These are phyloP conservation scores for Paracentrotus lividus DNA, from an alignment of 53 echinoderm and acorn worm species.

Conservation along the genomic window DNA sequence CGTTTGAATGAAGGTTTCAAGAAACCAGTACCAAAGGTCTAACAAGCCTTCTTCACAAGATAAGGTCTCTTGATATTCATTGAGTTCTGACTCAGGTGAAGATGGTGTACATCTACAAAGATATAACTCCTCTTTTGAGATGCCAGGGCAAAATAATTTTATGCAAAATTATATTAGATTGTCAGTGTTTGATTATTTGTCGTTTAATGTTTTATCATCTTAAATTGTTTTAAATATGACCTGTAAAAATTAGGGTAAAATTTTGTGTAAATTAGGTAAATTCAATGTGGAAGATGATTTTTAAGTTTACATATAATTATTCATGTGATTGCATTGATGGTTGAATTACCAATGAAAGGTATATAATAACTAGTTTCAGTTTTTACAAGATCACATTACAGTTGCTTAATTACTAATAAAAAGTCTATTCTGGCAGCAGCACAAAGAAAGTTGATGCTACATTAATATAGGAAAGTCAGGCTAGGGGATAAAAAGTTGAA, in stretches of 20 bases:
- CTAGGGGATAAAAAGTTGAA: neutral
- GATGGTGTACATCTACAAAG: too few relatives aligned
- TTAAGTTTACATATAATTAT: neutral
- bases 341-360: neutral
- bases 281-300: neutral
- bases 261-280: neutral
- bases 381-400: too few relatives aligned
- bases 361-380: neutral
- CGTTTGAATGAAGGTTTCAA: slow-evolving; percentile 28
- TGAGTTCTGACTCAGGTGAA: too few relatives aligned
- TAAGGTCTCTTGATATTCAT: neutral
- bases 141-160: neutral
- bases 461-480: neutral
- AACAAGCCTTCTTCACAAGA: slow-evolving; percentile 15
- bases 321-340: neutral
- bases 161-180: neutral
- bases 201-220: neutral
- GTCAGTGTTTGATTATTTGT: neutral
- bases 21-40: neutral
- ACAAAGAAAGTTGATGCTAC: neutral
- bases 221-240: neutral
- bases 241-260: neutral
- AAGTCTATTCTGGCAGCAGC: neutral
- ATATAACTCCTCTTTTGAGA: neutral
- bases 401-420: neutral